Percentiles rank a stretch among this genome's conserved stretches.
Conservation (phyloP, 2,113 vertebrate genomes). For the Nycticorax nycticorax region DNA sequence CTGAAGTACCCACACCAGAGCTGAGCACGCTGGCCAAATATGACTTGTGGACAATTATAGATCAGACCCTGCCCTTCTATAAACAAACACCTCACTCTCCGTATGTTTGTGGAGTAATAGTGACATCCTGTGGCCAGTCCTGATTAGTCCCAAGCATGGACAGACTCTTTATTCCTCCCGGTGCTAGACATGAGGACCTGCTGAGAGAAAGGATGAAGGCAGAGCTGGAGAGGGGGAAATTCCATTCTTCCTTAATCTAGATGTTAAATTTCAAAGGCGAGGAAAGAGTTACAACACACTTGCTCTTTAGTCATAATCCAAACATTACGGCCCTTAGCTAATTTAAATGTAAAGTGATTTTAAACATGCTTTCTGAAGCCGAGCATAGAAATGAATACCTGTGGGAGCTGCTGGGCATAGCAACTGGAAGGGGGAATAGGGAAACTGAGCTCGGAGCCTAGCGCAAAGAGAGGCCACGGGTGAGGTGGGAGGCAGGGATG, state of each 20-base stretch:
- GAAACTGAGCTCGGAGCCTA: neutral
- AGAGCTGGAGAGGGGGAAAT: neutral
- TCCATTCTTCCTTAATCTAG: neutral
- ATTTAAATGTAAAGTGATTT: slow-evolving; percentile 58
- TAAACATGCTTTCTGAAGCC: slow-evolving; percentile 29
- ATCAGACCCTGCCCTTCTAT: neutral
- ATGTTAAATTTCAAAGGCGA: slow-evolving; percentile 13
- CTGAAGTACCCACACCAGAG: neutral
- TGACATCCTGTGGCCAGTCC: slow-evolving; percentile 75
- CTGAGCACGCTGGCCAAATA: neutral
- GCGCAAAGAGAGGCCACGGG: neutral
- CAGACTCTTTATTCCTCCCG: neutral
- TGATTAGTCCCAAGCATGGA: slow-evolving; percentile 48
- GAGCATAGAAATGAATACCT: slow-evolving; percentile 12
- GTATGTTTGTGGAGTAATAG: slow-evolving; percentile 71
- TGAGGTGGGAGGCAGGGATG: neutral
- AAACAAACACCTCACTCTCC: slow-evolving; percentile 43
- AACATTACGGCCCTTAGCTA: slow-evolving; percentile 30
- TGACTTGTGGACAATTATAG: neutral
- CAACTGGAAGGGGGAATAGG: neutral
- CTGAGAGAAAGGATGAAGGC: neutral
- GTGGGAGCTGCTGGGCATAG: neutral
- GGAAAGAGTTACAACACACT: slow-evolving; percentile 29
- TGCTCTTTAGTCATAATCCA: slow-evolving; percentile 43
- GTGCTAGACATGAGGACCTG: neutral